These are phyloP conservation scores for Scomber japonicus DNA, from an alignment of 2,113 vertebrate species.

Conservation along the genomic window DNA sequence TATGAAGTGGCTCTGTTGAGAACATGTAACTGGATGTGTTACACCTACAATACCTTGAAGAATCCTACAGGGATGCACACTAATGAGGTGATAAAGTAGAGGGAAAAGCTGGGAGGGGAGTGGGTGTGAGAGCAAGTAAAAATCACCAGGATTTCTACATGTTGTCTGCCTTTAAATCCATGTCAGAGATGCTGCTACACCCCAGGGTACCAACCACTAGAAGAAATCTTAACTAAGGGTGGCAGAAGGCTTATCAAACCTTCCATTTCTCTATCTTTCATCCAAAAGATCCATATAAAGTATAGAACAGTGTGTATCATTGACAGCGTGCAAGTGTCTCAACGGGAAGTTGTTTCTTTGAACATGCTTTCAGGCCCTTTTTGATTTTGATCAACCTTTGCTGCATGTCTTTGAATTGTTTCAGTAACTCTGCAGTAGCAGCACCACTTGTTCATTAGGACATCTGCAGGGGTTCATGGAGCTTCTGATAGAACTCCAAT, in stretches of 20 bases:
- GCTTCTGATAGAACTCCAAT: neutral
- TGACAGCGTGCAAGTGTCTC: conserved; percentile 30
- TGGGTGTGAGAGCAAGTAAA: conserved; percentile 34
- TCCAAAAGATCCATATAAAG: conserved; percentile 18
- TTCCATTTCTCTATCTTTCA: conserved; percentile 30
- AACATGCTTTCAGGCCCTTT: conserved; percentile 16
- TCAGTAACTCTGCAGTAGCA: conserved; percentile 6
- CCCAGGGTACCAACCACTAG: conserved; percentile 18
- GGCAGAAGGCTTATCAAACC: conserved; percentile 46
- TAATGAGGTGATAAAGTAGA: conserved; percentile 73
- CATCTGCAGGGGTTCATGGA: conserved; percentile 13
- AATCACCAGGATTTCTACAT: conserved; percentile 43
- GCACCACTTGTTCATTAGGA: conserved; percentile 22
- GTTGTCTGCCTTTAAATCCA: conserved; percentile 56
- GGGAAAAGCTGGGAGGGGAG: conserved; percentile 37
- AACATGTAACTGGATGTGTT: conserved; percentile 51
- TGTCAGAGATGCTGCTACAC: conserved; percentile 41
- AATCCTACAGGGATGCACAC: conserved; percentile 47
- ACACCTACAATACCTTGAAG: conserved; percentile 58
- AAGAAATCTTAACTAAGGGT: conserved; percentile 30
- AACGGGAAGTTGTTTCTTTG: conserved; percentile 28
- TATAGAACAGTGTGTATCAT: conserved; percentile 15
- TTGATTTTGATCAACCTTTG: conserved; percentile 32
- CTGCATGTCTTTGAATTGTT: conserved; percentile 21
- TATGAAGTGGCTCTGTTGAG: conserved; percentile 32